Conservation (phyloP, 2,113 vertebrate genomes). For the Felis catus region F.catus_Fca126_mat1.0 CM031420.1:45557001-45557500, state of each 20-base stretch:
- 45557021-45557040: not conserved
- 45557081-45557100: not conserved
- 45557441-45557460: not conserved
- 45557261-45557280: not conserved
- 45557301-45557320: not conserved
- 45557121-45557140: not conserved
- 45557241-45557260: not conserved
- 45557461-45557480: not conserved
- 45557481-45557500: slow-evolving; percentile 33
- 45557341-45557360: not conserved
- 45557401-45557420: not conserved
- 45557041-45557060: not conserved
- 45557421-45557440: not conserved
- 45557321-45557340: not conserved
- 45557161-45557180: not conserved
- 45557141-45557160: not conserved
- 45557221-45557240: not conserved
- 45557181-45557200: not conserved
- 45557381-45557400: not conserved
- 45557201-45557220: not conserved
- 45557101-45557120: not conserved
- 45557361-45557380: not conserved
- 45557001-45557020: not conserved
- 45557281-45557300: not conserved
- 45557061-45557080: not conserved